Conservation (phyloP, 2,888 invertebrate genomes). For the Pollenia griseotomentosa region DNA sequence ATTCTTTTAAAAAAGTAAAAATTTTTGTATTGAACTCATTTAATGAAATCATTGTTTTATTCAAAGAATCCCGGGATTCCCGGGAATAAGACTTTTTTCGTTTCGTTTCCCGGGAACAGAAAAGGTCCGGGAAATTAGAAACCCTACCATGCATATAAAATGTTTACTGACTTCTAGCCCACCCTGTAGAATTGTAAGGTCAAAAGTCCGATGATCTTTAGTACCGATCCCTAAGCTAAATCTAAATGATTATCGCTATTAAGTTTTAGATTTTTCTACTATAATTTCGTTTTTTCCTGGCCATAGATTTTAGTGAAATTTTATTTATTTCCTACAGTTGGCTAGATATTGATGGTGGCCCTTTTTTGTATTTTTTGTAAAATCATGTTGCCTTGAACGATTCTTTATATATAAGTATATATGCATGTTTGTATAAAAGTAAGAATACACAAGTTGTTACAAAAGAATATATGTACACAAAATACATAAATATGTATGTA, state of each 20-base stretch:
- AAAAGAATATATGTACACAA: background rate
- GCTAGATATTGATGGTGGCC: slow-evolving; percentile 25
- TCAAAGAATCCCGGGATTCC: too few species aligned
- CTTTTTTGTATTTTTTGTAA: slow-evolving; percentile 1
- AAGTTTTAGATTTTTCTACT: background rate
- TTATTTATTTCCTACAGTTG: slow-evolving; percentile 4
- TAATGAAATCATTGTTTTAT: too few species aligned
- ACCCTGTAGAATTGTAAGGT: too few species aligned
- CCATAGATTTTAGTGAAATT: slow-evolving; percentile 34
- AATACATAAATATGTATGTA: background rate
- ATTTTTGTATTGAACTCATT: too few species aligned
- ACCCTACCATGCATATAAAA: too few species aligned
- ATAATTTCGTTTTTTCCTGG: background rate
- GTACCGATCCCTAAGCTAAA: too few species aligned
- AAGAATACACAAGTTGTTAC: background rate
- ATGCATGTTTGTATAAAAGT: background rate
- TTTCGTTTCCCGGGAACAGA: too few species aligned
- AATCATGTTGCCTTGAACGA: slow-evolving; percentile 28
- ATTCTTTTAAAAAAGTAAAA: too few species aligned
- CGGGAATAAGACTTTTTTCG: too few species aligned
- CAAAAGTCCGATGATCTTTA: too few species aligned
- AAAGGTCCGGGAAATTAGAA: too few species aligned
- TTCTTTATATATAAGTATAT: slow-evolving; percentile 10
- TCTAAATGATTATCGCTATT: background rate
- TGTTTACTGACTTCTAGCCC: too few species aligned